Percentiles rank a stretch among this genome's conserved stretches.
These are phyloP conservation scores for Forficula auricularia DNA, from an alignment of 1,140 invertebrate genomes.

Conservation along the genomic window DNA sequence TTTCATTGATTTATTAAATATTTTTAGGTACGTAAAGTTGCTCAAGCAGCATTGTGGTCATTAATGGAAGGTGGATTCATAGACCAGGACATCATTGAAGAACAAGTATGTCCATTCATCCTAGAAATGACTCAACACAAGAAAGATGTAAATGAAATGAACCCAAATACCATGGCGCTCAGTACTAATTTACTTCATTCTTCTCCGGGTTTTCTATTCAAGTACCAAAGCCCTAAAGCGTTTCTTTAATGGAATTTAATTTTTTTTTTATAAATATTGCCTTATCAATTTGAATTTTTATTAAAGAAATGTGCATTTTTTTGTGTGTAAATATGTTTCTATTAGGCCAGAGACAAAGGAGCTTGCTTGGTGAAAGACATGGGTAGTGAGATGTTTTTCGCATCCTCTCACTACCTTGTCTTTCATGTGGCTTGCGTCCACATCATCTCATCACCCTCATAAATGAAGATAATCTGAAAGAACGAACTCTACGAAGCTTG, in stretches of 20 bases:
- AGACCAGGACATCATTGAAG: slow-evolving; percentile 35
- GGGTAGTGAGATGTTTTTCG: slow-evolving; percentile 74
- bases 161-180: slow-evolving; percentile 27
- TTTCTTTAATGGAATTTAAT: background rate
- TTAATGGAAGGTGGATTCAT: slow-evolving; percentile 43
- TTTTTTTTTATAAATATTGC: background rate
- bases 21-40: slow-evolving; percentile 39
- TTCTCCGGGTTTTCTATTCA: background rate
- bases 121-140: slow-evolving; percentile 28
- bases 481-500: background rate
- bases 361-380: slow-evolving; percentile 61
- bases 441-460: background rate
- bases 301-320: background rate
- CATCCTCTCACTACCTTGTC: slow-evolving; percentile 78
- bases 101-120: slow-evolving; percentile 38
- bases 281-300: background rate
- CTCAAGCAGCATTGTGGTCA: slow-evolving; percentile 38
- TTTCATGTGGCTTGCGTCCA: slow-evolving; percentile 45
- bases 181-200: slow-evolving; percentile 17
- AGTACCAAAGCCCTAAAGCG: background rate
- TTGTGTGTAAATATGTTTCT: background rate
- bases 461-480: background rate
- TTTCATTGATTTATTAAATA: too few relatives aligned
- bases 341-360: background rate
- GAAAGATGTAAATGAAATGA: slow-evolving; percentile 31